These are phyloP conservation scores for Charanyca ferruginea DNA, from an alignment of 2,888 invertebrate species.

Conservation along the genomic window DNA sequence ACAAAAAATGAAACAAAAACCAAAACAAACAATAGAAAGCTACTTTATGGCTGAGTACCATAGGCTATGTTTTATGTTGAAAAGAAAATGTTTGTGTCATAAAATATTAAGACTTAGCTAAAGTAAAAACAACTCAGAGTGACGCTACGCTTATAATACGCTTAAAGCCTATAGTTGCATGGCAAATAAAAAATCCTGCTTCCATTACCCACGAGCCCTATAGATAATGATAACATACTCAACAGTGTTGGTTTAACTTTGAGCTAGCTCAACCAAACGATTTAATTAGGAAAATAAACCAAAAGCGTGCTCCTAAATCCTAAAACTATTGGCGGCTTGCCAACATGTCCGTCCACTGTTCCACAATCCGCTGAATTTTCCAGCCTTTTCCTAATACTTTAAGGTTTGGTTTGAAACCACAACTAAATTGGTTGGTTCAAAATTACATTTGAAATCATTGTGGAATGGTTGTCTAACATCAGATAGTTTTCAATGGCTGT, in stretches of 20 bases:
- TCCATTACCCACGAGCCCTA: neutral
- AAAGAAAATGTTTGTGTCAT: no score
- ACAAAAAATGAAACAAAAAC: no score
- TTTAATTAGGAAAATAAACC: slow-evolving; percentile 56
- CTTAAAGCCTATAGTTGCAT: no score
- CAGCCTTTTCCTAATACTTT: slow-evolving; percentile 56
- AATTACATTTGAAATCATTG: slow-evolving; percentile 14
- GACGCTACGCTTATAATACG: no score
- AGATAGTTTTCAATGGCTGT: neutral
- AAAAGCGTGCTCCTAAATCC: slow-evolving; percentile 43
- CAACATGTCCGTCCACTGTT: slow-evolving; percentile 56
- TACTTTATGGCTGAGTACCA: no score
- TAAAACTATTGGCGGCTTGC: slow-evolving; percentile 62
- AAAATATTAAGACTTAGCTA: no score
- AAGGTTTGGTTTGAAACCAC: slow-evolving; percentile 38
- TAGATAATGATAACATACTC: slow-evolving; percentile 11
- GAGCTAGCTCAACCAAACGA: slow-evolving; percentile 32
- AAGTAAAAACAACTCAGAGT: no score
- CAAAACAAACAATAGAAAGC: no score
- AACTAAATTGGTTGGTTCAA: slow-evolving; percentile 4
- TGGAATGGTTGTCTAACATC: neutral
- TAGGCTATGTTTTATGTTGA: no score
- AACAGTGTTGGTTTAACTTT: slow-evolving; percentile 32
- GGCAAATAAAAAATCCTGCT: no score
- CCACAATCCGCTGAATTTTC: slow-evolving; percentile 50